Base-by-base conservation (phyloP, 2,113 vertebrate species). In the Glaucomys volans region DNA sequence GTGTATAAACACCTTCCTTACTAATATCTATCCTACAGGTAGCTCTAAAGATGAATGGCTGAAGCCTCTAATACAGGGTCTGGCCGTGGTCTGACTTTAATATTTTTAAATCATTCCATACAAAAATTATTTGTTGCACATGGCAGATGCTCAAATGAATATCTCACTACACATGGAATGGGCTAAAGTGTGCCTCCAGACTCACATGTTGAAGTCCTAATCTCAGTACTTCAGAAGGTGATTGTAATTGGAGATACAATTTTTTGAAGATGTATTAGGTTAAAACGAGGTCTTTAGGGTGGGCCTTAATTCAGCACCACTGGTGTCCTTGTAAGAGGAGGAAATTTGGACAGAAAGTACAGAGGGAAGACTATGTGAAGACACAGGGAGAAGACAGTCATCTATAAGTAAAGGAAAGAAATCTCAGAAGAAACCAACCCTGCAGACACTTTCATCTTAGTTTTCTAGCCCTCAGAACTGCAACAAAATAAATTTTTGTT, bases 361-460 rank as follows among this genome's bases (percentile, higher is more conserved):
- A 14, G 44, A 71, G 30, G 18, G 30, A 76, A 66, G 37, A 57
- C 4, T n/a, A 59, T 2, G 37, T 57, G 87, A 81, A 50, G 20
- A 69, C 72, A 59, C 37, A 52, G 32, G 42, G 35, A 92, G 84
- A 86, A 84, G 59, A 50, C 0, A 8, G 28, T 12, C 20, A 37
- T 42, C 42, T 57, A 57, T 28, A 75, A 88, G 66, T 42, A 13
- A 54, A 80, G 22, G 28, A 74, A 52, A 24, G 14, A 71, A 52
- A 59, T 44, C 71, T 64, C 88, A 85, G 81, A 93, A 75, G 71
- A 90, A 96, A 82, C 37, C 44, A 74, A 32, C 22, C 52, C 32
- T 52, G 72, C 71, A 47, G 44, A 67, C 26, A 32, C 17, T 72
- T 91, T 75, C 40, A 50, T 82, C 66, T 71, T 64, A 47, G 47